These are phyloP conservation scores for Cartodere bifasciata DNA, from an alignment of 2,888 invertebrate genomes.

Conservation along the genomic window DNA sequence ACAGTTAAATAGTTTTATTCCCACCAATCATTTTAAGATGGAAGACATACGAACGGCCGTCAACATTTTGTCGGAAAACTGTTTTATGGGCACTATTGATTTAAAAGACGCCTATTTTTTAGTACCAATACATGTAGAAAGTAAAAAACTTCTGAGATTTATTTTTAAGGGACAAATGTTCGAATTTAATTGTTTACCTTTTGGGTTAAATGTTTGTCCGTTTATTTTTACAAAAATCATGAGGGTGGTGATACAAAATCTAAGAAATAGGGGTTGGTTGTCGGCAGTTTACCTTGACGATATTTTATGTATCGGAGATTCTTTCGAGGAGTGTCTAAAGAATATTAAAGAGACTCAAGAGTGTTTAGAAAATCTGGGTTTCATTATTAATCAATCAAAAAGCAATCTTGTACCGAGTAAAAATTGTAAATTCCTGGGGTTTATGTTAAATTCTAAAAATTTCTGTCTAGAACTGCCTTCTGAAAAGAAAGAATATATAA, in stretches of 20 bases:
- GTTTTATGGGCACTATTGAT: conserved; percentile 11
- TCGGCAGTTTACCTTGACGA: conserved; percentile 17
- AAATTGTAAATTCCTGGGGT: conserved; percentile 14
- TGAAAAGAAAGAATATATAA: conserved; percentile 8
- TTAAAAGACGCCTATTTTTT: conserved; percentile 13
- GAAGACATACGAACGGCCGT: conserved; percentile 16
- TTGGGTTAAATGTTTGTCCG: conserved; percentile 16
- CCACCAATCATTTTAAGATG: conserved; percentile 18
- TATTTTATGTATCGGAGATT: conserved; percentile 12
- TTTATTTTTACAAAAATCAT: conserved; percentile 19
- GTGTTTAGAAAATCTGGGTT: conserved; percentile 13
- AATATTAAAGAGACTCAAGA: conserved; percentile 9
- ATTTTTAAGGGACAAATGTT: conserved; percentile 14
- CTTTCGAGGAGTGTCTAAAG: conserved; percentile 8
- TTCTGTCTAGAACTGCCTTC: conserved; percentile 9
- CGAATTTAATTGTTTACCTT: conserved; percentile 16
- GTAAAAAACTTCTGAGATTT: conserved; percentile 17
- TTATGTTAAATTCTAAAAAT: conserved; percentile 12
- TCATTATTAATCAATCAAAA: conserved; percentile 15
- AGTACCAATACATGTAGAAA: conserved; percentile 13
- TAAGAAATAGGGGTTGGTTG: conserved; percentile 11
- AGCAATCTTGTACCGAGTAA: conserved; percentile 11
- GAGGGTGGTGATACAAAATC: conserved; percentile 12
- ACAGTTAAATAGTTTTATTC: conserved; percentile 15
- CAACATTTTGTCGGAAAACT: conserved; percentile 11